Conservation (phyloP, 2,888 invertebrate genomes). For the Platycnemis pennipes region DNA sequence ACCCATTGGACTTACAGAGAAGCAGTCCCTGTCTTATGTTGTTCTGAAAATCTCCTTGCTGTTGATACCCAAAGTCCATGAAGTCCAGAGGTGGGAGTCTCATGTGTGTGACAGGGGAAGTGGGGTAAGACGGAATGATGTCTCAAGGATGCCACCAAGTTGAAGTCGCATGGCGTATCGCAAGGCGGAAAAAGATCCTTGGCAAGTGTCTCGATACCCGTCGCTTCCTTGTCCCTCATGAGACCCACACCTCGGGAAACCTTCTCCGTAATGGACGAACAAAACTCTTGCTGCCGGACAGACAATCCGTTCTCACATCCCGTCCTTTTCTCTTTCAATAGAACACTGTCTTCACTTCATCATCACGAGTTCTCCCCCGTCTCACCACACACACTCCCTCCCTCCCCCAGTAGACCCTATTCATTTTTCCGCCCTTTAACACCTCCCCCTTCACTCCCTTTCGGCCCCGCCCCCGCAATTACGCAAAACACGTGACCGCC, state of each 20-base stretch:
- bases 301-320: neutral
- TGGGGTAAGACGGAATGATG: no score
- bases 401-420: neutral
- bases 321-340: neutral
- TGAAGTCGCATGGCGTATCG: no score
- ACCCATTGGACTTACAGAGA: no score
- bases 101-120: no score
- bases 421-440: neutral
- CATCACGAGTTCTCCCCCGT: neutral
- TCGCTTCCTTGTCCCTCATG: neutral
- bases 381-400: neutral
- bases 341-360: constrained; percentile 22
- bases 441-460: neutral
- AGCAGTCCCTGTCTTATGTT: no score
- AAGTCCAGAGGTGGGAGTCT: no score
- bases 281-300: neutral
- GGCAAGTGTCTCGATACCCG: neutral
- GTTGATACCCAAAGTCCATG: no score
- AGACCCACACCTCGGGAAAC: neutral
- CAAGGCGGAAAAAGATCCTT: no score
- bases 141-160: no score
- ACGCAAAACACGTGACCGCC: constrained; percentile 38
- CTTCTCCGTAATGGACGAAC: neutral
- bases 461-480: constrained; percentile 41
- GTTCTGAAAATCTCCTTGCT: no score